phyloP scores from a whole-genome alignment of 2,888 invertebrate genomes.

The Linnaemya tessellans region DNA sequence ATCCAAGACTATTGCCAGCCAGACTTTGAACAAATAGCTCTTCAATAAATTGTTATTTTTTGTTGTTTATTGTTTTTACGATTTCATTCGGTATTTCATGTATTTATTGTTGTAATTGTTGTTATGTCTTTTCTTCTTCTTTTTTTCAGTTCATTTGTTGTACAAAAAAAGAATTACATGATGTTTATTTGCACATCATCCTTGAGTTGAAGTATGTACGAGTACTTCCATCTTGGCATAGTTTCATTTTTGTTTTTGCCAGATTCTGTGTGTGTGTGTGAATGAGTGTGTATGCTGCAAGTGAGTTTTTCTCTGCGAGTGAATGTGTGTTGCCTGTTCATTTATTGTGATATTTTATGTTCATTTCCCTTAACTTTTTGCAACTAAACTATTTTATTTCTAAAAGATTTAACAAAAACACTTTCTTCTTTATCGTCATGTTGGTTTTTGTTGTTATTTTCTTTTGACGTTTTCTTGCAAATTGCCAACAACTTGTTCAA shows the following conservation, averaged over 20 bases:
- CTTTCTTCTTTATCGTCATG: slow-evolving; percentile 20
- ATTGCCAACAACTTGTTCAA: slow-evolving; percentile 40
- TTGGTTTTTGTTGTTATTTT: background rate
- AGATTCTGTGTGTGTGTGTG: background rate
- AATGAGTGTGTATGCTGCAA: background rate
- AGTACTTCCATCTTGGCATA: slow-evolving; percentile 67
- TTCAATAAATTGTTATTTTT: background rate
- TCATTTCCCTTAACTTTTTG: slow-evolving; percentile 41
- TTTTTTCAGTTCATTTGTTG: slow-evolving; percentile 9
- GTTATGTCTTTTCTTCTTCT: background rate
- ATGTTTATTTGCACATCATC: slow-evolving; percentile 65
- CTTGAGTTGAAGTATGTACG: slow-evolving; percentile 65
- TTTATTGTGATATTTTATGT: slow-evolving; percentile 45
- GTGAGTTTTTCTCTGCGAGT: background rate
- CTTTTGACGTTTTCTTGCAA: slow-evolving; percentile 16
- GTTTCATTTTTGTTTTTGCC: slow-evolving; percentile 43
- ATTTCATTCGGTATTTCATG: background rate
- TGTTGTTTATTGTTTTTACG: slow-evolving; percentile 1
- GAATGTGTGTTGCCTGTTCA: background rate
- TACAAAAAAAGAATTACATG: slow-evolving; percentile 6
- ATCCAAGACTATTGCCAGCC: background rate
- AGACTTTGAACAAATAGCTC: slow-evolving; percentile 4
- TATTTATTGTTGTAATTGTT: background rate
- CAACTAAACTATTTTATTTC: slow-evolving; percentile 49
- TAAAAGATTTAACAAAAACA: slow-evolving; percentile 60